Base-by-base conservation (phyloP, 2,888 invertebrate genomes). In the Cecidostiba fungosa region DNA sequence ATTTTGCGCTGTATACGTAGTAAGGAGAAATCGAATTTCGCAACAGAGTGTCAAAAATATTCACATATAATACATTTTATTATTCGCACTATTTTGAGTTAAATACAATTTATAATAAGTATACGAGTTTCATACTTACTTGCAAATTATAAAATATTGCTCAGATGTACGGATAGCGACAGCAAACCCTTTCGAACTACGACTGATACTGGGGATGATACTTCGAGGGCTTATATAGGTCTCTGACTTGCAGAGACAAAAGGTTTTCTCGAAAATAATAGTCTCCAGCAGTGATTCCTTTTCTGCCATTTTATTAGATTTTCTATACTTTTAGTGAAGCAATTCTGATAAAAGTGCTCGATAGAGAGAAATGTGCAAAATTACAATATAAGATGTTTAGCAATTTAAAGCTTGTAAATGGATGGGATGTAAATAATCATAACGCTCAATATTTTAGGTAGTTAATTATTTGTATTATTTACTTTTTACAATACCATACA, bases 151-250 rank as follows among this genome's bases (percentile, higher is more conserved):
- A 39, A 78, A 59, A 47, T 66, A 29, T 8, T 74, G 12, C 32
- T 50, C 29, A 23, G 4, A 12, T 12, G 29, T 29, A 62, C 10
- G 19, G 8, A 39, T 29, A 69, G 12, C 47, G n/a, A 19, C 29
- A 26, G 19, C 70, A 39, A 47, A 43, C 6, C 32, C 36, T 77
- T 79, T 29, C 36, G 14, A 69, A 72, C 50, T 73, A 32, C n/a
- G 54, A 87, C 78, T 85, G 85, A 82, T 80, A 1, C 6, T 1
- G 10, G 14, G 23, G 32, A 50, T 14, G 36, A 19, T 6, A 12
- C 8, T 66, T 32, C 23, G n/a, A 23, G n/a, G 73, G n/a, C 43
- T 85, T 87, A 87, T 87, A 87, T 85, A 87, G 43, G 47, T 16
- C 29, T 77, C 26, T 26, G 69, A 70, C 79, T 26, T 74, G 16